Conservation (phyloP, 2,113 vertebrate species). For the Otus sunia region DNA sequence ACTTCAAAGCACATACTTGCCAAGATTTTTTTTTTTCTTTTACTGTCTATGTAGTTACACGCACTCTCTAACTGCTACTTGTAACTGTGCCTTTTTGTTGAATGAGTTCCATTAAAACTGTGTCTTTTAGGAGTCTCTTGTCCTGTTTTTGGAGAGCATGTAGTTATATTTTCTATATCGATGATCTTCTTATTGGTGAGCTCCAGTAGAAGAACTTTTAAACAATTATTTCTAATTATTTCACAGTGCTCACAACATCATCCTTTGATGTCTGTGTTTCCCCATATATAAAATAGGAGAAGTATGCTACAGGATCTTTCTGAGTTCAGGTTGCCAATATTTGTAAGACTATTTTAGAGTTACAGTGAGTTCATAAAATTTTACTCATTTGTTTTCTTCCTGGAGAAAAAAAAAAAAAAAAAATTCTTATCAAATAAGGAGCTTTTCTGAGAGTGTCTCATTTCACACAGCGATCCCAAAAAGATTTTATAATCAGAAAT, state of each 20-base stretch:
- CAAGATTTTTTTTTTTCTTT: background rate
- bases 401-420: background rate
- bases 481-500: background rate
- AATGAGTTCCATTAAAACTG: accelerated
- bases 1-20: background rate
- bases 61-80: background rate
- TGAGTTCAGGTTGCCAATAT: background rate
- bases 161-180: accelerated
- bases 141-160: background rate
- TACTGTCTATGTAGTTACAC: background rate
- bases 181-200: background rate
- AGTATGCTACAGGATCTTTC: background rate
- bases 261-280: background rate
- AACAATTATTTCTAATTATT: background rate
- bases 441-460: background rate
- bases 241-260: background rate
- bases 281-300: background rate
- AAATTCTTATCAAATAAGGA: background rate
- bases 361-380: background rate
- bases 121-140: background rate
- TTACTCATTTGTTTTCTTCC: background rate
- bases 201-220: background rate
- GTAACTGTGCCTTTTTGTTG: background rate
- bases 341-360: background rate
- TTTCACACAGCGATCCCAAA: background rate